Evolutionary conservation across 2,888 invertebrate genomes (phyloP).

Genomic region (Girardia tigrina): DNA sequence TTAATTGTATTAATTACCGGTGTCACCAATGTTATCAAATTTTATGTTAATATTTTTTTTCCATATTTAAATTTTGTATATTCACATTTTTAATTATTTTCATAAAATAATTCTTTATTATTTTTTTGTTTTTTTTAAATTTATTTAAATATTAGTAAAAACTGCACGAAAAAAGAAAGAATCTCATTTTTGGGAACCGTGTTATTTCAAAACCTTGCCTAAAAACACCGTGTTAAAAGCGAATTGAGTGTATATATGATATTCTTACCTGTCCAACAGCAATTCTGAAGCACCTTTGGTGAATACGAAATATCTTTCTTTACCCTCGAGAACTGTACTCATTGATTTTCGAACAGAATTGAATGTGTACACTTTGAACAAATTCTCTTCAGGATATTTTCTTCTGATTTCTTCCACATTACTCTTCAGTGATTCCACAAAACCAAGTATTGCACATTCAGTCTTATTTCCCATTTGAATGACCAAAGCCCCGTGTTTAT

Average conservation of each 20-base stretch:
- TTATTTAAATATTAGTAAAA: neutral
- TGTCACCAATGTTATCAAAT: too few species aligned
- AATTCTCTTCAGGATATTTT: conserved; percentile 74
- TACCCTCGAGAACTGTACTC: conserved; percentile 69
- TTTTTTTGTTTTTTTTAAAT: too few species aligned
- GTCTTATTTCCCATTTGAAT: conserved; percentile 98
- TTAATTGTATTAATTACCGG: too few species aligned
- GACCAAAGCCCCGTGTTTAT: neutral
- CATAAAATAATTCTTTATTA: too few species aligned
- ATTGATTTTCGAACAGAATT: conserved; percentile 97
- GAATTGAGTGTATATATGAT: too few species aligned
- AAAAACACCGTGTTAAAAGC: too few species aligned
- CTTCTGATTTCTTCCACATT: conserved; percentile 81
- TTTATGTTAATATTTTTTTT: too few species aligned
- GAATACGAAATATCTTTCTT: conserved; percentile 75
- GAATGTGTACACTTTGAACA: conserved; percentile 70
- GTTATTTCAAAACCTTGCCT: too few species aligned
- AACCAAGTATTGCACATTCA: conserved; percentile 88
- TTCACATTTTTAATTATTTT: neutral
- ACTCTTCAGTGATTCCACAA: conserved; percentile 58
- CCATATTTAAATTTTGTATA: too few species aligned
- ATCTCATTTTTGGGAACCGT: neutral
- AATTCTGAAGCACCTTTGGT: conserved; percentile 98
- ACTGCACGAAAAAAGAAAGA: neutral
- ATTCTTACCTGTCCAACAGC: conserved; percentile 72